A percentile compares a stretch with the other conserved stretches of the same genome.
phyloP scores from a whole-genome alignment of 2,797 vertebrate genomes.

The Karalla daura region DNA sequence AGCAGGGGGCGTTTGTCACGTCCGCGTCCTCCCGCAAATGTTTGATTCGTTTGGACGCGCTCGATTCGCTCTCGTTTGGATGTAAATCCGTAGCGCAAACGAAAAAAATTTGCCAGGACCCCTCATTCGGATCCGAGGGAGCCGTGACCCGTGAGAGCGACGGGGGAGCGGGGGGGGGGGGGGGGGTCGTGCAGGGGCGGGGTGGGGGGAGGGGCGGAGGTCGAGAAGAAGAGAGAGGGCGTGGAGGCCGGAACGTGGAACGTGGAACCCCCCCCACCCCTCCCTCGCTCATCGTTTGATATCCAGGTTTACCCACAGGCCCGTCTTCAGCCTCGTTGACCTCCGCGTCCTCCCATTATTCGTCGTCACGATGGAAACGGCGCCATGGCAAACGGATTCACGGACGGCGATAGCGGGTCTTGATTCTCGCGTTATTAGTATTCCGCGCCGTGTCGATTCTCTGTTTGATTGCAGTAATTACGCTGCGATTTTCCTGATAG shows the following conservation, averaged over 20 bases:
- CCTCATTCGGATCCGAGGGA: not conserved
- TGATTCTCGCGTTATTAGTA: no score
- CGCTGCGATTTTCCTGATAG: no score
- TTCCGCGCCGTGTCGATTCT: no score
- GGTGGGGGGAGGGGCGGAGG: no score
- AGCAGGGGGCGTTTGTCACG: not conserved
- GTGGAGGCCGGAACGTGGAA: no score
- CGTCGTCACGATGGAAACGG: no score
- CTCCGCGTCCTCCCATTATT: not conserved
- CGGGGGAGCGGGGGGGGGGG: not conserved
- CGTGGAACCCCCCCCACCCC: no score
- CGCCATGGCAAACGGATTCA: no score
- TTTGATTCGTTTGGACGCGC: conserved; percentile 39
- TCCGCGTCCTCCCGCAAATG: not conserved
- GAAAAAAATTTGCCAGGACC: not conserved
- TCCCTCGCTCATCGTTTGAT: no score
- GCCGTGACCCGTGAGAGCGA: not conserved
- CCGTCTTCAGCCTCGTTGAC: not conserved
- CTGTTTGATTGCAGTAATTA: no score
- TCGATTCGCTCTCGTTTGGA: conserved; percentile 66
- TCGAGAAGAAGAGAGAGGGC: no score
- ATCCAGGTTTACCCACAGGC: not conserved
- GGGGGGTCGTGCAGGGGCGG: not conserved
- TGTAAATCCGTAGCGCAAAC: conserved; percentile 55
- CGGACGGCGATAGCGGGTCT: no score